Evolutionary conservation across 2,888 invertebrate genomes (phyloP).

Genomic region (Amiota mariae): DNA sequence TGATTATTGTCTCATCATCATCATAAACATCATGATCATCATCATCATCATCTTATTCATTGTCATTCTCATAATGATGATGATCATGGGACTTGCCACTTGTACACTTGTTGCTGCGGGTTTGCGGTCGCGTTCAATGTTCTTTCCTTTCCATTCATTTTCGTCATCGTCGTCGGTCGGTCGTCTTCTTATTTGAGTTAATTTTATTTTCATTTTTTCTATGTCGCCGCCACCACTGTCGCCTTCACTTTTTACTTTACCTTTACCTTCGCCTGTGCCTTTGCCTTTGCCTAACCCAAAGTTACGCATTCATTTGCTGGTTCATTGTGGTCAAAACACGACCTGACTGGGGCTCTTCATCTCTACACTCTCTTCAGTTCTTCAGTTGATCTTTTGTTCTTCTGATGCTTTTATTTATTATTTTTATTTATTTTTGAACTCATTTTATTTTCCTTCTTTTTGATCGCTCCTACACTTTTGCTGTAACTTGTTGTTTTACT

Average conservation of each 20-base stretch:
- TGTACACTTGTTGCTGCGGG: constrained; percentile 72
- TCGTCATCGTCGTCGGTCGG: not conserved
- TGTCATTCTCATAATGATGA: not conserved
- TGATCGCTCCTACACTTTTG: constrained; percentile 45
- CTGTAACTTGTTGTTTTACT: constrained; percentile 51
- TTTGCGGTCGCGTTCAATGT: constrained; percentile 58
- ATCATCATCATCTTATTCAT: not conserved
- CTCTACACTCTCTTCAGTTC: constrained; percentile 26
- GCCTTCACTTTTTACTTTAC: not conserved
- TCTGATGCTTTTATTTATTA: constrained; percentile 50
- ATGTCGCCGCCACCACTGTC: not conserved
- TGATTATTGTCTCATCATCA: not conserved
- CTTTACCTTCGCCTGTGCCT: not conserved
- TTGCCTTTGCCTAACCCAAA: not conserved
- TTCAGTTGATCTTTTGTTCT: constrained; percentile 42
- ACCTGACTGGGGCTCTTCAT: not conserved
- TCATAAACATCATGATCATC: not conserved
- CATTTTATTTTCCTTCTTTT: constrained; percentile 49
- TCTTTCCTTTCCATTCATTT: constrained; percentile 37
- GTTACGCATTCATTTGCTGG: constrained; percentile 68
- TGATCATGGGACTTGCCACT: constrained; percentile 54
- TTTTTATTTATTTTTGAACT: constrained; percentile 65
- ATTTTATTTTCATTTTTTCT: constrained; percentile 43
- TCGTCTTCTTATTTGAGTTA: constrained; percentile 59
- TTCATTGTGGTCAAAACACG: constrained; percentile 62